A percentile compares a stretch with the other conserved stretches of the same genome.
These are phyloP conservation scores for Ornithoptera alexandrae DNA, from an alignment of 2,888 invertebrate species.

Conservation along the genomic window DNA sequence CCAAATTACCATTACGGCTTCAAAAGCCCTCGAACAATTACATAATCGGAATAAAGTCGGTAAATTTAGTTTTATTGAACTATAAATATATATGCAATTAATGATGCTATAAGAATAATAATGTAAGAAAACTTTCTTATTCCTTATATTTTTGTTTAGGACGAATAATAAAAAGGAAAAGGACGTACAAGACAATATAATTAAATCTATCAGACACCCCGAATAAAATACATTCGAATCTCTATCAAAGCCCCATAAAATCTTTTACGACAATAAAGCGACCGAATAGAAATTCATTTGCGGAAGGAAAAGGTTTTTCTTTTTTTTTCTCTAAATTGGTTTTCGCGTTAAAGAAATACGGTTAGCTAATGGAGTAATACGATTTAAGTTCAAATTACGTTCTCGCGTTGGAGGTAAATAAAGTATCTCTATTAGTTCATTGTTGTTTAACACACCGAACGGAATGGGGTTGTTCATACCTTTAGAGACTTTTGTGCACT, in stretches of 20 bases:
- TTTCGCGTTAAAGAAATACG: conserved; percentile 17
- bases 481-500: no score
- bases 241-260: conserved; percentile 14
- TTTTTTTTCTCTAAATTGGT: conserved; percentile 17
- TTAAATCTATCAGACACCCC: conserved; percentile 22
- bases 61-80: no score
- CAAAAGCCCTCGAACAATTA: no score
- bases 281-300: conserved; percentile 18
- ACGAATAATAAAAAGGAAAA: background rate
- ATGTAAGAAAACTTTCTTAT: no score
- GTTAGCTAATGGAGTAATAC: conserved; percentile 11
- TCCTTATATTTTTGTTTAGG: no score
- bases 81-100: no score
- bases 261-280: conserved; percentile 13
- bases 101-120: no score
- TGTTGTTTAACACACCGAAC: background rate
- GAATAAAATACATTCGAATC: conserved; percentile 20
- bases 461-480: background rate
- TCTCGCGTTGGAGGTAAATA: background rate
- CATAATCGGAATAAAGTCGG: no score
- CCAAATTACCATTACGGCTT: no score
- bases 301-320: conserved; percentile 1
- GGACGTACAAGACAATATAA: conserved; percentile 14
- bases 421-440: background rate
- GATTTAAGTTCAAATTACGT: conserved; percentile 7